Base-by-base conservation (phyloP, 1,140 invertebrate species). In the Heliconius hewitsoni region DNA sequence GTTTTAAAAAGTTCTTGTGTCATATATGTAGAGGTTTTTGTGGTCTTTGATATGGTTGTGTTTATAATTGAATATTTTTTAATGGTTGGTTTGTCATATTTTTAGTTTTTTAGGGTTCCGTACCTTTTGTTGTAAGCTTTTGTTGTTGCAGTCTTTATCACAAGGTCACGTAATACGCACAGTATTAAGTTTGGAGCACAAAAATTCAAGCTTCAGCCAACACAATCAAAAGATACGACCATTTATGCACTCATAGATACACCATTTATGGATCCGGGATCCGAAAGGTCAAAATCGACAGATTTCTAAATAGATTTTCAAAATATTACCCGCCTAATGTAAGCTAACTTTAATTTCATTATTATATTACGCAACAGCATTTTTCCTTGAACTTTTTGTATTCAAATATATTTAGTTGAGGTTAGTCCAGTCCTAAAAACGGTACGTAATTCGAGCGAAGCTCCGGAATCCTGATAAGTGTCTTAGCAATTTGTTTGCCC, bases 401-500 rank as follows among this genome's bases (percentile, higher is more conserved):
- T 60, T 23, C 2, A 3, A 60, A n/a, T 60, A 60, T 1, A 60
- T 60, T 66, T 27, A 66, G 27, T 27, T 66, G 60, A 66, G 60
- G 27, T 66, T 66, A 66, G 30, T 66, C 27, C 60, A 66, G 13
- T 66, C 27, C 60, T 66, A 66, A 66, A 30, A 66, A 66, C 83
- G 82, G 87, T 84, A 85, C 90, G 86, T 93, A 89, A 90, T 91
- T 90, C 90, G 86, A 88, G 88, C 87, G 86, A 87, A 88, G 86
- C 83, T 85, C 81, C 82, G 76, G 90, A 92, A 91, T 83, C 89
- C 91, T 74, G 82, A 84, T 87, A 93, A 93, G 91, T 91, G 89
- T 88, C 84, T 85, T 81, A 74, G 85, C 86, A 90, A 92, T 91
- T 92, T 90, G 91, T 92, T 93, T 90, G 86, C 86, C 87, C 84